Percentiles rank a stretch among this genome's conserved stretches.
These are phyloP conservation scores for Operophtera brumata DNA, from an alignment of 2,888 invertebrate species.

Conservation along the genomic window DNA sequence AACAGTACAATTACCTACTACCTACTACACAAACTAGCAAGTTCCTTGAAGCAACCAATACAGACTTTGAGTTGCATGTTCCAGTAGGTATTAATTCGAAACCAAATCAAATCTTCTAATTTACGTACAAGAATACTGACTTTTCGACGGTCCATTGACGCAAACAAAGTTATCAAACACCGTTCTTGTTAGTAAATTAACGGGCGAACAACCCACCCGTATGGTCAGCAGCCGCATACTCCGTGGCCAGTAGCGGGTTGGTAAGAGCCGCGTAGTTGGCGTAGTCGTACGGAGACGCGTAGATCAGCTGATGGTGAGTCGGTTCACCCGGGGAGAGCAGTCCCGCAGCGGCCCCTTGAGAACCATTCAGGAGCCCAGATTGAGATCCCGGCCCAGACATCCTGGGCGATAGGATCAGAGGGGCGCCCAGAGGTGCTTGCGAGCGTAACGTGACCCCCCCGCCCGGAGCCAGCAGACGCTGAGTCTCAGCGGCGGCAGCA, in stretches of 20 bases:
- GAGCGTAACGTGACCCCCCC: constrained; percentile 80
- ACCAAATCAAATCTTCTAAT: not conserved
- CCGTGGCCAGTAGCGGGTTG: constrained; percentile 89
- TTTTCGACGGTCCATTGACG: not conserved
- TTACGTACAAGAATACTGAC: not conserved
- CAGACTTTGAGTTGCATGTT: no score
- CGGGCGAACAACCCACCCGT: constrained; percentile 92
- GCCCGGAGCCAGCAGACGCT: constrained; percentile 84
- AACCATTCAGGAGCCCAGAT: constrained; percentile 82
- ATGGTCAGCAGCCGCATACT: constrained; percentile 93
- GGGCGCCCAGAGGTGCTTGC: constrained; percentile 92
- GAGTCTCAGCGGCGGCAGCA: constrained; percentile 89
- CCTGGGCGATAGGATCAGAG: constrained; percentile 94
- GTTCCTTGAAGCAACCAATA: no score
- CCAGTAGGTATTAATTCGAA: not conserved
- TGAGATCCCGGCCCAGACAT: constrained; percentile 91
- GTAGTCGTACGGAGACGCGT: constrained; percentile 92
- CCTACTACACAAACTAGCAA: no score
- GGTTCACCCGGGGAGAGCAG: constrained; percentile 82
- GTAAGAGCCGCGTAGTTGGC: constrained; percentile 94
- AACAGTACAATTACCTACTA: no score
- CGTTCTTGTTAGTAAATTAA: constrained; percentile 51
- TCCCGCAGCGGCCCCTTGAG: constrained; percentile 61
- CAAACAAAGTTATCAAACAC: constrained; percentile 32
- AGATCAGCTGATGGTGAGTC: constrained; percentile 92